Evolutionary conservation across 2,113 vertebrate species (phyloP), one percentile per base, ranked within the genome.

Genomic region (Ammodytes marinus): DNA sequence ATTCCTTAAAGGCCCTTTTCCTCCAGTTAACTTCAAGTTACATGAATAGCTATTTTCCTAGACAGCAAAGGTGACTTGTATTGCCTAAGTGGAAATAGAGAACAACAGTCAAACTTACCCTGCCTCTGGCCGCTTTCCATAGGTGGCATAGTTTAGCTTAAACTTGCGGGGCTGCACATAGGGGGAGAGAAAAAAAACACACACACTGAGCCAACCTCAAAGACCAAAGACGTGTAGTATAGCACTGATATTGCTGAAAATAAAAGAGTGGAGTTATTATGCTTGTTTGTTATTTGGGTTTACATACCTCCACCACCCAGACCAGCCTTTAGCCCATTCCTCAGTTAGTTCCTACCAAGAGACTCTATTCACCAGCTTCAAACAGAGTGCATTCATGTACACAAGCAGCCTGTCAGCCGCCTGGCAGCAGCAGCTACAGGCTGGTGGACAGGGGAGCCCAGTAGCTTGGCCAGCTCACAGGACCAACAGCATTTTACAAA

Each of bases 131-230:
- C 95, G 90, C 71, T 96, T 96, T 2, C 95, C 95, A 12, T 95
- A 95, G 50, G 95, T 95, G 63, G 95, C 95, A 94, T 93, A 96
- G 87, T 96, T 96, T 83, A 96, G 93, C 91, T 96, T 96, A 91
- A 96, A 96, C 80, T 96, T 96, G 77, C 95, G 93, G 84, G 95
- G 95, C 95, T 96, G 88, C 69, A 87, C 61, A 27, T 27, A 59
- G 55, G 47, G 19, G 77, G 67, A 92, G 74, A 92, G 65, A 90
- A 55, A 89, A 89, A 90, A 59, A 88, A 72, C 13, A 50, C 74
- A 77, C 55, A 81, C 37, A 67, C 75, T 90, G 5, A 91, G 83
- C 64, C 50, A 40, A 79, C 40, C n/a, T 71, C 50, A 55, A 59
- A 55, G 14, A 68, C 27, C 43, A 54, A 64, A 86, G 67, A 67